Evolutionary conservation across 1,140 invertebrate genomes (phyloP), one percentile per base, ranked within the genome.

Genomic region (Bombus haemorrhoidalis): DNA sequence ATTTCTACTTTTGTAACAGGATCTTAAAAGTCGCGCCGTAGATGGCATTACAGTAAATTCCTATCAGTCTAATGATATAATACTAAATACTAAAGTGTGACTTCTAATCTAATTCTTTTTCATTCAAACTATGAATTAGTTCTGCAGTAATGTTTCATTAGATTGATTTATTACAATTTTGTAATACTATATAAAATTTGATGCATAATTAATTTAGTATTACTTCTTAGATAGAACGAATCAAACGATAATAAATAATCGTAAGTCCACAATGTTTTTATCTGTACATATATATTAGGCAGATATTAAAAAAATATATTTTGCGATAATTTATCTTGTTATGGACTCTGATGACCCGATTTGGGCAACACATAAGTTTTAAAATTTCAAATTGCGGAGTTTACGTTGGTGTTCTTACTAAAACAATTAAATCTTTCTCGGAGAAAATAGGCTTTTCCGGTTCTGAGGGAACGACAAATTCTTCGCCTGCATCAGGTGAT

Each of bases 361-460:
- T 73, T 6, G 3, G 32, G 0, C 34, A 47, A n/a, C 71, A 73
- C 41, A 15, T 34, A 53, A 53, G 72, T 25, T 57, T 25, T 47
- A n/a, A n/a, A 43, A 18, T 28, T 75, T 75, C 25, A 37, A 57
- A 53, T 13, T n/a, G 12, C 25, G 47, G 2, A 6, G 32, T n/a
- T 12, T 75, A 64, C 6, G 22, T 5, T 15, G 25, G 57, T 28
- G 53, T 13, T 53, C 93, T 92, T 3, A 97, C 94, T 62, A 97
- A 92, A 64, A 95, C 95, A 43, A 95, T 84, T n/a, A 97, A 88
- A 79, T 97, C 97, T 82, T 96, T 95, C 6, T 96, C 95, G 1
- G 94, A 95, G 83, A 97, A 97, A 1, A 95, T 91, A 0, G 97
- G 97, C 86, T 96, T 96, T 6, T 95, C 93, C 0, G 93, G 94